A percentile compares a stretch with the other conserved stretches of the same genome.
These are phyloP conservation scores for Fragum whitleyi DNA, from an alignment of 2,888 invertebrate genomes.

Conservation along the genomic window DNA sequence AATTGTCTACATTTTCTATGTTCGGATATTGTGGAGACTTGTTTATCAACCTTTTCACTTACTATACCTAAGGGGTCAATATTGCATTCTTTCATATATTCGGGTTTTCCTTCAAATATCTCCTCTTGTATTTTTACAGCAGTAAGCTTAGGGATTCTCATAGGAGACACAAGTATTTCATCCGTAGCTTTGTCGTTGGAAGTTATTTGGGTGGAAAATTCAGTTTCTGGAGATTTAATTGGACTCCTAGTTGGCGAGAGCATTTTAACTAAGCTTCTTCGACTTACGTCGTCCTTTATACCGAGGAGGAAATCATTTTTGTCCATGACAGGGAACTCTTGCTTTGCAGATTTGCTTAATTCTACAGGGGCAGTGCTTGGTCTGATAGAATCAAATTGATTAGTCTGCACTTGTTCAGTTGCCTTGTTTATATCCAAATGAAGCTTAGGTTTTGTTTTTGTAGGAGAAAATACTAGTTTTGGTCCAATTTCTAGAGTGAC, in stretches of 20 bases:
- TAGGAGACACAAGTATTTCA: slow-evolving; percentile 9
- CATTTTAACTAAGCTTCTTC: slow-evolving; percentile 38
- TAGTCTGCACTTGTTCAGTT: not conserved
- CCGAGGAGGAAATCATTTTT: slow-evolving; percentile 50
- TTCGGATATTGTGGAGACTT: not conserved
- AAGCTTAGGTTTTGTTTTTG: slow-evolving; percentile 7
- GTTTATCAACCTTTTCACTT: not conserved
- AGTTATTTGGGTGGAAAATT: not conserved
- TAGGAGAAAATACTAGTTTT: not conserved
- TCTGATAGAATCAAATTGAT: not conserved
- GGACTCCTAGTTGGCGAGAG: slow-evolving; percentile 20
- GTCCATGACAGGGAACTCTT: slow-evolving; percentile 7
- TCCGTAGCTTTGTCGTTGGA: not conserved
- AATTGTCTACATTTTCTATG: slow-evolving; percentile 5
- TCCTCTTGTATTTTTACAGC: slow-evolving; percentile 65
- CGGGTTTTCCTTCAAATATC: slow-evolving; percentile 54
- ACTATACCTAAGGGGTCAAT: slow-evolving; percentile 7
- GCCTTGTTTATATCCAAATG: slow-evolving; percentile 11
- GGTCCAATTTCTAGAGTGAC: not conserved
- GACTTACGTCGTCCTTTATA: slow-evolving; percentile 42
- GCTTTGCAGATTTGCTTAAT: not conserved
- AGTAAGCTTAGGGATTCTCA: slow-evolving; percentile 58
- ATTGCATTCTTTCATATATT: slow-evolving; percentile 43
- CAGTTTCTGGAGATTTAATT: not conserved
- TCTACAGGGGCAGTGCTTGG: slow-evolving; percentile 15